Conservation (phyloP, 2,113 vertebrate genomes). For the Etia nguti region DNA sequence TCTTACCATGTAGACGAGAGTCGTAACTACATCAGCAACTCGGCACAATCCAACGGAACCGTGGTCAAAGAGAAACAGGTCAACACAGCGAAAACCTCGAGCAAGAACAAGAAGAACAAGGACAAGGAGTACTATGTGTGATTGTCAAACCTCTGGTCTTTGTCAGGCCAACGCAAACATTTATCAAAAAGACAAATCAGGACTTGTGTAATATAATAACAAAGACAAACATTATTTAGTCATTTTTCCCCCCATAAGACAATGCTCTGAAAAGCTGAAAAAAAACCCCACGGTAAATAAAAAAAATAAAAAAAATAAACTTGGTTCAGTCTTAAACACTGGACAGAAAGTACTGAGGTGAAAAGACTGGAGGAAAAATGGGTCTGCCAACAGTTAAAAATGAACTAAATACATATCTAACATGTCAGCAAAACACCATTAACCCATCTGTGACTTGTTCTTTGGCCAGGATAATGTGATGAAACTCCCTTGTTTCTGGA, state of each 20-base stretch:
- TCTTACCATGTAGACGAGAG: constrained; percentile 98
- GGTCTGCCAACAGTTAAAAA: constrained; percentile 58
- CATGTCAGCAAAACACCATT: constrained; percentile 53
- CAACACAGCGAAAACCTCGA: constrained; percentile 87
- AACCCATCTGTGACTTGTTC: constrained; percentile 61
- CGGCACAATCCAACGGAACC: constrained; percentile 95
- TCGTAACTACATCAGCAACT: constrained; percentile 99
- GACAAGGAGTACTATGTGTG: constrained; percentile 99
- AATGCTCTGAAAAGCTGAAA: constrained; percentile 41
- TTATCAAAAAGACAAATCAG: constrained; percentile 53
- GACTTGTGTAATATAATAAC: constrained; percentile 93
- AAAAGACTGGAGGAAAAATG: constrained; percentile 34
- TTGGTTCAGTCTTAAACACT: constrained; percentile 85
- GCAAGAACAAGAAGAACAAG: constrained; percentile 99
- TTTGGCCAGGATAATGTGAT: constrained; percentile 61
- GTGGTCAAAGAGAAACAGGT: constrained; percentile 95
- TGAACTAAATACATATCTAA: constrained; percentile 69
- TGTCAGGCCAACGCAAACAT: constrained; percentile 28
- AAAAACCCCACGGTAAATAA: background rate
- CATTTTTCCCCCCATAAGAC: constrained; percentile 85
- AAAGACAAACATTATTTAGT: constrained; percentile 75
- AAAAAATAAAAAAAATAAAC: constrained; percentile 70
- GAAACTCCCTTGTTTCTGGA: constrained; percentile 79
- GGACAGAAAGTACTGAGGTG: constrained; percentile 31
- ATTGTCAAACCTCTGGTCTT: constrained; percentile 66